A percentile compares a stretch with the other conserved stretches of the same genome.
These are phyloP conservation scores for Lucilia cuprina DNA, from an alignment of 1,140 invertebrate genomes.

Conservation along the genomic window DNA sequence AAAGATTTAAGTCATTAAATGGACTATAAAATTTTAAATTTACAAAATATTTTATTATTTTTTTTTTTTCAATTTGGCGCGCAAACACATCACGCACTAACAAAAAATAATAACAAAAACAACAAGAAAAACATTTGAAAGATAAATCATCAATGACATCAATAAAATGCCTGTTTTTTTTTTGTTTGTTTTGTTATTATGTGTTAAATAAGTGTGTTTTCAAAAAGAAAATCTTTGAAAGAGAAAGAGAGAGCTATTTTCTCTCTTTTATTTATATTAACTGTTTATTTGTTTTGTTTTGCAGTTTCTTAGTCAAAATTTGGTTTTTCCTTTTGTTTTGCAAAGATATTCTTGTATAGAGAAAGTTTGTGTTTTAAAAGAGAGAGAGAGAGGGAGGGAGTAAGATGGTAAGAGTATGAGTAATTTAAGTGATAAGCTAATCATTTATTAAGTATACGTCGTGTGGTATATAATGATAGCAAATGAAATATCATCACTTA, in stretches of 20 bases:
- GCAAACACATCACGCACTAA: not conserved
- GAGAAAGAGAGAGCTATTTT: too few relatives aligned
- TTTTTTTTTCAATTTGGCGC: not conserved
- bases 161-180: not conserved
- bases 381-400: not conserved
- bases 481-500: too few relatives aligned
- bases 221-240: too few relatives aligned
- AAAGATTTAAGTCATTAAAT: not conserved
- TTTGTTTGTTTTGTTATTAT: not conserved
- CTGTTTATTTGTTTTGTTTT: not conserved
- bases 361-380: not conserved
- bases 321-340: not conserved
- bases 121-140: not conserved
- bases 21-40: not conserved
- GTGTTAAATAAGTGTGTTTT: not conserved
- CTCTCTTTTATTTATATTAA: too few relatives aligned
- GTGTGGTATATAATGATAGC: not conserved
- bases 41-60: not conserved
- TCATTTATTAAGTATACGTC: not conserved
- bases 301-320: too few relatives aligned
- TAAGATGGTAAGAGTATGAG: not conserved
- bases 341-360: not conserved
- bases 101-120: not conserved
- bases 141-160: slow-evolving; percentile 2
- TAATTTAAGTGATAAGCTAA: not conserved